Evolutionary conservation across 2,888 invertebrate species (phyloP).

Genomic region (Clepsis dumicolana): DNA sequence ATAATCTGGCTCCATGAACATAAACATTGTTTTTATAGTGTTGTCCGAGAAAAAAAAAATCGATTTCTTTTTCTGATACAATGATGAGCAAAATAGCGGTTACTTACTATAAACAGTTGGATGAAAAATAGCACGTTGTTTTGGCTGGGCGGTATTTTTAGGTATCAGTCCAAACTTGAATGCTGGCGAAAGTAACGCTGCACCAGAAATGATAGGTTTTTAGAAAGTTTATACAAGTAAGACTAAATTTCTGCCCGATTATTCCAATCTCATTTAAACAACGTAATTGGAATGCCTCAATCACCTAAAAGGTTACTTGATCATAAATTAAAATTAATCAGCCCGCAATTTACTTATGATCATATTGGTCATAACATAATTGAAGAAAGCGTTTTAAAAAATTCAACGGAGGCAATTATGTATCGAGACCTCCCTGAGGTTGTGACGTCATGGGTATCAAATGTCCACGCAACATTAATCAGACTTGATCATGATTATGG

Average conservation of each 20-base stretch:
- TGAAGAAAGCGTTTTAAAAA: background rate
- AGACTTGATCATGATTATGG: constrained; percentile 18
- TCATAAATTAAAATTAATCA: constrained; percentile 27
- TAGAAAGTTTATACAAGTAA: background rate
- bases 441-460: constrained; percentile 17
- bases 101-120: too few relatives aligned
- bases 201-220: background rate
- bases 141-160: too few relatives aligned
- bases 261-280: background rate
- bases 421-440: constrained; percentile 3
- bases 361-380: too few relatives aligned
- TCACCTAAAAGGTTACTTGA: constrained; percentile 27
- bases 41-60: too few relatives aligned
- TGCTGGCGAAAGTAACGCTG: too few relatives aligned
- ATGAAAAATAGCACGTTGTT: too few relatives aligned
- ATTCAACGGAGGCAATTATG: background rate
- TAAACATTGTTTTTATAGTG: too few relatives aligned
- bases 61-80: too few relatives aligned
- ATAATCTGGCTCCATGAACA: too few relatives aligned
- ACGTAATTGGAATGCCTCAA: background rate
- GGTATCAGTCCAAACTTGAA: too few relatives aligned
- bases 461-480: constrained; percentile 5
- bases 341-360: too few relatives aligned
- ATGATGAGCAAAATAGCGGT: too few relatives aligned
- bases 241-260: background rate